Percentiles rank a stretch among this genome's conserved stretches.
phyloP scores from a whole-genome alignment of 1,140 invertebrate species.

The Littorina saxatilis region DNA sequence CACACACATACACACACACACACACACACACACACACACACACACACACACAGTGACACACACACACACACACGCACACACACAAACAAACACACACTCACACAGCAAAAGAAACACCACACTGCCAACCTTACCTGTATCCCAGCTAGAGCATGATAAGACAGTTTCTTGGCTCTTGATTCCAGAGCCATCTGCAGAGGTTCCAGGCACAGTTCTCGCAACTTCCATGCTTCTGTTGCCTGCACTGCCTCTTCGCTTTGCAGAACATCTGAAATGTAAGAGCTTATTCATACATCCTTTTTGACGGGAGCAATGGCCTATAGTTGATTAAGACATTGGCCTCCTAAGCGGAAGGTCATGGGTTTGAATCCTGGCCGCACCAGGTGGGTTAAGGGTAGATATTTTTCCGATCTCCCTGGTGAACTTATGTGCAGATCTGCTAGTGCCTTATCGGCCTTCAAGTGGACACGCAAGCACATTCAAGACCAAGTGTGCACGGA shows the following conservation, averaged over 20 bases:
- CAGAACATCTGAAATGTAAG: constrained; percentile 83
- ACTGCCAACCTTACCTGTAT: constrained; percentile 75
- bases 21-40: too few relatives aligned
- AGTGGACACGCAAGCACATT: too few relatives aligned
- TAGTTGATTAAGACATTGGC: neutral
- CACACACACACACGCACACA: constrained; percentile 8
- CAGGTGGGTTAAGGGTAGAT: too few relatives aligned
- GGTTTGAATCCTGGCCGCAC: too few relatives aligned
- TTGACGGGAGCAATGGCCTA: neutral
- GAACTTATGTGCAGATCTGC: too few relatives aligned
- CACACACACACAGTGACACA: too few relatives aligned
- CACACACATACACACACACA: too few relatives aligned
- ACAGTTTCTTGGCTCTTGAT: constrained; percentile 89
- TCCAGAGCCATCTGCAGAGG: constrained; percentile 91
- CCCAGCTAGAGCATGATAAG: constrained; percentile 87
- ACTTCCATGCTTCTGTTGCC: constrained; percentile 87
- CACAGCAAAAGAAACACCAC: neutral
- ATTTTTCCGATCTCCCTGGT: too few relatives aligned
- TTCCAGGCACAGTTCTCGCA: constrained; percentile 86
- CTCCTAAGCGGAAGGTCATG: too few relatives aligned
- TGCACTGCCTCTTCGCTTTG: constrained; percentile 86
- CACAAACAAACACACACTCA: neutral
- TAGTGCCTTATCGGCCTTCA: too few relatives aligned
- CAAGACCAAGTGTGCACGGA: too few relatives aligned
- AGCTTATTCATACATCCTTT: neutral